phyloP scores from a whole-genome alignment of 2,113 vertebrate genomes.

The Pteruthius melanotis region DNA sequence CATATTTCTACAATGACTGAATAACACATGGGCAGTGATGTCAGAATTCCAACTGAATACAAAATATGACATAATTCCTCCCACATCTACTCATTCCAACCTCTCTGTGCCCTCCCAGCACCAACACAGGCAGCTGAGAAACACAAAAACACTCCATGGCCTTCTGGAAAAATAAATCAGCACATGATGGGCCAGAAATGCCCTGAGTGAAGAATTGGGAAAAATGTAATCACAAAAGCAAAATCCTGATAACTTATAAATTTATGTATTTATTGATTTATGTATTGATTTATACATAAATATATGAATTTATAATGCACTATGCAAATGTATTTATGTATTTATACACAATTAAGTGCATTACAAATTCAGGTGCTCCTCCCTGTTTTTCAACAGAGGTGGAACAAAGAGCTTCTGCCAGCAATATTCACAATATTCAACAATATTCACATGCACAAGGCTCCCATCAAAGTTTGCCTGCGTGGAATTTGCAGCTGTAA shows the following conservation, averaged over 20 bases:
- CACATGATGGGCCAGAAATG: not conserved
- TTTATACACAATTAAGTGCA: not conserved
- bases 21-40: rapidly evolving
- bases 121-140: not conserved
- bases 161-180: not conserved
- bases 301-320: not conserved
- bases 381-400: not conserved
- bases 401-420: not conserved
- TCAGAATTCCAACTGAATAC: not conserved
- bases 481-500: not conserved
- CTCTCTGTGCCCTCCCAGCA: not conserved
- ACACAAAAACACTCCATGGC: not conserved
- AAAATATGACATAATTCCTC: not conserved
- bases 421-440: not conserved
- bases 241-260: not conserved
- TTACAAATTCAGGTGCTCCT: not conserved
- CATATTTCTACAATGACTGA: rapidly evolving
- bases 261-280: not conserved
- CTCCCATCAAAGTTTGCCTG: not conserved
- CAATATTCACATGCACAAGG: not conserved
- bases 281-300: not conserved
- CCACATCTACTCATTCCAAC: no score
- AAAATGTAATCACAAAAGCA: not conserved
- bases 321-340: not conserved
- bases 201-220: not conserved